Evolutionary conservation across 2,888 invertebrate genomes (phyloP), one percentile per base, ranked within the genome.

Genomic region (Drosophila histrio): DNA sequence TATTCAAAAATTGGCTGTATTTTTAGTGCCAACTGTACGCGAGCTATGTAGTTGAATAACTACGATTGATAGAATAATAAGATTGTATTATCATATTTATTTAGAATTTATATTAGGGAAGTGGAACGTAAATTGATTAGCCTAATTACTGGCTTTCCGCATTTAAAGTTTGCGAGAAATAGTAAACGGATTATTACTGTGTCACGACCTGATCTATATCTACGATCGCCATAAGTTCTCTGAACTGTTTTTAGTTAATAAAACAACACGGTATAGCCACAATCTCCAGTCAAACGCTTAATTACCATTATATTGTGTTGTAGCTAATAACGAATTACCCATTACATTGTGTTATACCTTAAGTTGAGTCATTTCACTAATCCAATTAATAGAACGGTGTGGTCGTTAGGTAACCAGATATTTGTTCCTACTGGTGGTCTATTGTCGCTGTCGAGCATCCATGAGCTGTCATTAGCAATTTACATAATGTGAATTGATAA

Each of bases 401-500:
- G 22, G 4, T 15, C 36, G 19, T 50, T 57, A 13, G 32, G 34
- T 43, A 58, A 50, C 22, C n/a, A 26, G 38, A 26, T 28, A 22
- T 2, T 2, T 36, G 8, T n/a, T 26, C 36, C 38, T 13, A 26
- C 38, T 41, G 38, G 34, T 38, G 13, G 4, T 30, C 50, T 59
- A 28, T 39, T 54, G 39, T 24, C 21, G 13, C 28, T 44, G 28
- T 19, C 34, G 30, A 38, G 36, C 60, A 71, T 60, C 76, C 38
- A 56, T 57, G 34, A 58, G 21, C 46, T 47, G 41, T 43, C 58
- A 56, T 62, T 57, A 49, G 7, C 53, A 62, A 36, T 13, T 9
- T 39, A 61, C 28, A 53, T 22, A 53, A 24, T n/a, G 21, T 5
- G 17, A 53, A 32, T 39, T 64, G 81, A 83, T 80, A 86, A 80